Conservation (phyloP, 2,888 invertebrate genomes). For the Scaptomyza cyrtandrae region DNA sequence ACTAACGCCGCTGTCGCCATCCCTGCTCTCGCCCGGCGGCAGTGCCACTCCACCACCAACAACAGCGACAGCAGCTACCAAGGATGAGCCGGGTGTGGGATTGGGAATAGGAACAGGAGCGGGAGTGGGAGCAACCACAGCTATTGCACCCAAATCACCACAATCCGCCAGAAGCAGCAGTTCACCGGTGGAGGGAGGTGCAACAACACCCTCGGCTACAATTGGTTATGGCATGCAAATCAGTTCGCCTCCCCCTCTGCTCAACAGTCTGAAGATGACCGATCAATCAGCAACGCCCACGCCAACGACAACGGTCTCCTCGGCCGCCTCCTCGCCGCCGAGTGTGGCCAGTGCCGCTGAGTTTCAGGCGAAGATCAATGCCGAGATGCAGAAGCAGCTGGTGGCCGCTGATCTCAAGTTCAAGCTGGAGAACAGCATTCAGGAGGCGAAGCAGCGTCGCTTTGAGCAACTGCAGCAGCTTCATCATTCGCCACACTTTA, state of each 20-base stretch:
- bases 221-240: slow-evolving; percentile 74
- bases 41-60: slow-evolving; percentile 67
- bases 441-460: slow-evolving; percentile 79
- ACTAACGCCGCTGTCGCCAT: slow-evolving; percentile 85
- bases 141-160: slow-evolving; percentile 68
- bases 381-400: slow-evolving; percentile 83
- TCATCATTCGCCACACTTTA: slow-evolving; percentile 70
- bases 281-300: slow-evolving; percentile 77
- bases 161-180: slow-evolving; percentile 65
- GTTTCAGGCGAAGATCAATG: slow-evolving; percentile 83
- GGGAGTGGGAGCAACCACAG: slow-evolving; percentile 26
- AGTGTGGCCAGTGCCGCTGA: slow-evolving; percentile 66
- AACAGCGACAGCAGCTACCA: slow-evolving; percentile 19
- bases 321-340: slow-evolving; percentile 77
- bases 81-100: slow-evolving; percentile 42
- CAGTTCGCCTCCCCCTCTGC: slow-evolving; percentile 80
- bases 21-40: slow-evolving; percentile 73
- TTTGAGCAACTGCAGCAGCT: slow-evolving; percentile 73
- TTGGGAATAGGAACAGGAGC: background rate
- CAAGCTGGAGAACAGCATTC: slow-evolving; percentile 81
- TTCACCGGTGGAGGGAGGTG: slow-evolving; percentile 61
- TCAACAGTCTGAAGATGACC: slow-evolving; percentile 70
- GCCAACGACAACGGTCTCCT: slow-evolving; percentile 67
- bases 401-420: slow-evolving; percentile 83
- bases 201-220: slow-evolving; percentile 29